Conservation (phyloP, 2,797 vertebrate species). For the Gephyroberyx darwinii region DNA sequence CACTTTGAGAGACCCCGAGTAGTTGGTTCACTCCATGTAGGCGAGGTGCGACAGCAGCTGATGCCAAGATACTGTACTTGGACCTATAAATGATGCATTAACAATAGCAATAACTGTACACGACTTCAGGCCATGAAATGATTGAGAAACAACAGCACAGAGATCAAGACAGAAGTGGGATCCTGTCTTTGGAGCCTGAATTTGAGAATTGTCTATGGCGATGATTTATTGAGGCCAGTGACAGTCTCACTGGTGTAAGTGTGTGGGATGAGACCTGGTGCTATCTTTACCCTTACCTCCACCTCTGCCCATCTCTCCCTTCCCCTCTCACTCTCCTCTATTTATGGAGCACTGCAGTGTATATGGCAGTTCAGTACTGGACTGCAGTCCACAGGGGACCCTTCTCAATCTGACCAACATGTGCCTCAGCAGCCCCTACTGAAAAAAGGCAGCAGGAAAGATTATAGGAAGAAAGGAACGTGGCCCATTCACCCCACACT, state of each 20-base stretch:
- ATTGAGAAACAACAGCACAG: conserved; percentile 26
- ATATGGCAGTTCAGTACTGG: conserved; percentile 65
- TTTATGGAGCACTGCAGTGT: conserved; percentile 78
- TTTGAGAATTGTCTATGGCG: conserved; percentile 55
- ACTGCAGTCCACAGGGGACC: conserved; percentile 72
- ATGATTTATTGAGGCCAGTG: conserved; percentile 76
- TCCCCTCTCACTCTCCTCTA: conserved; percentile 64
- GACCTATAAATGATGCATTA: conserved; percentile 61
- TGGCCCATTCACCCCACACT: conserved; percentile 38
- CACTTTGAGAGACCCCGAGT: conserved; percentile 54
- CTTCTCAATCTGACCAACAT: conserved; percentile 69
- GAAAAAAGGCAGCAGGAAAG: conserved; percentile 37
- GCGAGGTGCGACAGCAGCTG: neutral
- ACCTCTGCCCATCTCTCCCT: conserved; percentile 58
- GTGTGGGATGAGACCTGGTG: conserved; percentile 73
- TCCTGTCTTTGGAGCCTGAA: conserved; percentile 38
- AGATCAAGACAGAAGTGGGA: neutral
- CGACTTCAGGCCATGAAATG: conserved; percentile 37
- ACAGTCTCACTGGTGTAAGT: conserved; percentile 54
- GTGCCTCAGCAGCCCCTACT: conserved; percentile 70
- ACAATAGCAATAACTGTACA: conserved; percentile 44
- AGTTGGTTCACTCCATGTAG: conserved; percentile 58
- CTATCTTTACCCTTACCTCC: conserved; percentile 75
- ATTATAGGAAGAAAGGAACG: conserved; percentile 16
- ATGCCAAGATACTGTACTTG: conserved; percentile 42